Evolutionary conservation across 2,113 vertebrate genomes (phyloP).

Genomic region (Isichthys henryi): DNA sequence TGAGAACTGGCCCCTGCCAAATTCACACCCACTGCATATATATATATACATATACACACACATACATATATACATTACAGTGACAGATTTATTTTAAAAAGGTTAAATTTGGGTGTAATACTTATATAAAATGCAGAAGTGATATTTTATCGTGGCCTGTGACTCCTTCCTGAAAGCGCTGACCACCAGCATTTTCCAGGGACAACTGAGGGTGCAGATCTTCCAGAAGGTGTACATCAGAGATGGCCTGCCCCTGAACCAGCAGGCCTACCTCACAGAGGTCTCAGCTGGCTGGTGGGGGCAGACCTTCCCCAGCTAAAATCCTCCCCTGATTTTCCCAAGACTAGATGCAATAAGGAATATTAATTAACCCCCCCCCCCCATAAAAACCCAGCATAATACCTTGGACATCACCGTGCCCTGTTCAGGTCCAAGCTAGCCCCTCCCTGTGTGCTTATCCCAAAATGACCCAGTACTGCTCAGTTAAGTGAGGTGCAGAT

Average conservation of each 20-base stretch:
- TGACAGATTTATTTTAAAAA: not conserved
- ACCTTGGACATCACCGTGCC: not conserved
- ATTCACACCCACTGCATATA: not conserved
- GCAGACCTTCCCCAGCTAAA: not conserved
- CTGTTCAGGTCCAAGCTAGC: not conserved
- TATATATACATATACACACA: not conserved
- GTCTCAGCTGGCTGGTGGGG: not conserved
- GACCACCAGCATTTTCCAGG: not conserved
- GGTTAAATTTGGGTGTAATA: not conserved
- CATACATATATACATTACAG: not conserved
- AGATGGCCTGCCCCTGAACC: not conserved
- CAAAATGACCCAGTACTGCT: not conserved
- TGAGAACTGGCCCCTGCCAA: not conserved
- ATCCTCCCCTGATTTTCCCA: not conserved
- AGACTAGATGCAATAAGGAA: not conserved
- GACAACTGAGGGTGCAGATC: not conserved
- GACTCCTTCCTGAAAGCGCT: not conserved
- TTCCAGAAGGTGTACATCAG: not conserved
- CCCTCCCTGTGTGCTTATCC: not conserved
- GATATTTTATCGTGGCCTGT: not conserved
- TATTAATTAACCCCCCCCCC: not conserved
- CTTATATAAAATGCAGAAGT: not conserved
- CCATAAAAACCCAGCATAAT: not conserved
- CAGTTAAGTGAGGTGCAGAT: not conserved
- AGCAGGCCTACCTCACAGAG: not conserved